Evolutionary conservation across 2,797 vertebrate species (phyloP), one percentile per base, ranked within the genome.

Genomic region (Eospalax fontanierii): DNA sequence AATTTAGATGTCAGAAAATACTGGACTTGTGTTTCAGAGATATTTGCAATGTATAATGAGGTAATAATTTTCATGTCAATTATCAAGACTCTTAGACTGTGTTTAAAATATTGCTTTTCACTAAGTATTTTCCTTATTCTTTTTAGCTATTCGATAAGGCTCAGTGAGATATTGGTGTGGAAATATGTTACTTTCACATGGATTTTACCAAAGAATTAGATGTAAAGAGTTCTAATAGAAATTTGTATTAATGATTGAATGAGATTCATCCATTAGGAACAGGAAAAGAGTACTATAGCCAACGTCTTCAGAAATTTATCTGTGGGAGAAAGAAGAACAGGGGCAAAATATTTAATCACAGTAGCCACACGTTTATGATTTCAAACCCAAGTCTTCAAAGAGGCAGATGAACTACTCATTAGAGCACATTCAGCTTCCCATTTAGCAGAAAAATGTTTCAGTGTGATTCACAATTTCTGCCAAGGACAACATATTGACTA

Each of bases 1-100:
- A 94, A 82, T 76, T 86, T 82, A 93, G 82, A 61, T 63, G 59
- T 40, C 65, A 57, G 54, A 87, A 79, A 65, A 70, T 33, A 0
- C 6, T 54, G 57, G 8, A 28, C 10, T 74, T 82, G 4, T 28
- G 63, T 73, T 90, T 86, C 28, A 68, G n/a, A 79, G 30, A 19
- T 63, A 70, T 38, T 73, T 90, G 59, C 76, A 33, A 73, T 59
- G 28, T 22, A 59, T 61, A 85, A 81, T 80, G 28, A 92, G 28
- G 14, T 54, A 4, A 66, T 66, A 65, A 65, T 65, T 35, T 33
- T 75, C 35, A 6, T 22, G 35, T 26, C 1, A 12, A 43, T 43
- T 87, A 38, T 33, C 28, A 61, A 61, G 70, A 74, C 33, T 11
- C 3, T 9, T 15, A 38, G 35, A 33, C 19, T 54, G 6, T 59